Base-by-base conservation (phyloP, 1,140 invertebrate genomes). In the Drosophila nebulosa region DNA sequence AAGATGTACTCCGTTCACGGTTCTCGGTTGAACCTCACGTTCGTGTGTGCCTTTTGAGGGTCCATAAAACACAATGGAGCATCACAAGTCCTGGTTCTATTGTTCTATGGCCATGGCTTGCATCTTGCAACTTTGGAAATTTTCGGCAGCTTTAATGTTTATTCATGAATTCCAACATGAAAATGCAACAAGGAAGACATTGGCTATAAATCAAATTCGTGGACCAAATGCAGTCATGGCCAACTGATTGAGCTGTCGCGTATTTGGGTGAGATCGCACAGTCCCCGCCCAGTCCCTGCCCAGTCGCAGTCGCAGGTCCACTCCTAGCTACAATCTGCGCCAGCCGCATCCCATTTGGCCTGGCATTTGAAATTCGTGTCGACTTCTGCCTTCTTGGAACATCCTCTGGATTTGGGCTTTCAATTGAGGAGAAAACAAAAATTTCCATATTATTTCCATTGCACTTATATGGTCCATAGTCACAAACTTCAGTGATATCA, bases 141-240 rank as follows among this genome's bases (percentile, higher is more conserved):
- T 80, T 85, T 85, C 81, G 81, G 81, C 81, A 68, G 81, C 81
- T 85, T 85, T 85, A 86, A 85, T 85, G 81, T 85, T 85, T 85
- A 85, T 85, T 85, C 81, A 85, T 86, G 81, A 85, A 85, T 85
- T 85, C 81, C 81, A 78, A 85, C 81, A 85, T 85, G 81, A 86
- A 85, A 78, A 74, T 70, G 81, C 74, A 80, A 85, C 81, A 69
- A 86, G 81, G 81, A 85, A 85, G 81, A 74, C 52, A 55, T 55
- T 30, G 52, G 14, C 52, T 30, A 86, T 85, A 85, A 85, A 85
- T 85, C 81, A 85, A 86, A 85, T 78, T 86, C 52, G 56, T 42
- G 52, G 62, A 16, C 59, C 26, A 55, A 30, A 86, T 83, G 81
- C 78, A 85, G 81, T 71, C 81, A 86, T 86, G 81, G 81, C 67